phyloP scores from a whole-genome alignment of 2,797 vertebrate species.

The Hippopotamyrus pictus region DNA sequence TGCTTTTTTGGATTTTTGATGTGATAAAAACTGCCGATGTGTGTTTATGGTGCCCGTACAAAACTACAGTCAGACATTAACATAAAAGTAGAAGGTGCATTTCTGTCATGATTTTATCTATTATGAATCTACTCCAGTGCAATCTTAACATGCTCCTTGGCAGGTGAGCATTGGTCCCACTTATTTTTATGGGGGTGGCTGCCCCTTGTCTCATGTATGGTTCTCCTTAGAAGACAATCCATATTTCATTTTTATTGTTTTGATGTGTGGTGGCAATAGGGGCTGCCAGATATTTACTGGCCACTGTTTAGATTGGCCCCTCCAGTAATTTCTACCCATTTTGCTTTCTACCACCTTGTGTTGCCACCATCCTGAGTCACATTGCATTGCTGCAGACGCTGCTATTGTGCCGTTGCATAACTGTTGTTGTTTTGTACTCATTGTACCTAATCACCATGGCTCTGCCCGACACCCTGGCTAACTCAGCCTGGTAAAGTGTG shows the following conservation, averaged over 20 bases:
- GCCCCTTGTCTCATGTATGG: neutral
- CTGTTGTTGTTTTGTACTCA: constrained; percentile 6
- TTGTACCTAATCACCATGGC: neutral
- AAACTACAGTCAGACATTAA: neutral
- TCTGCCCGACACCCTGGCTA: neutral
- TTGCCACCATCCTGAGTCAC: neutral
- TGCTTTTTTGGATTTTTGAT: neutral
- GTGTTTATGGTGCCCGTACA: neutral
- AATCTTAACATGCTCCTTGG: neutral
- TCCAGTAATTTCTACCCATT: neutral
- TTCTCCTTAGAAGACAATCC: neutral
- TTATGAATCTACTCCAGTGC: neutral
- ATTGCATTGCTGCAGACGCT: neutral
- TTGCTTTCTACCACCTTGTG: neutral
- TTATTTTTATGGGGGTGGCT: neutral
- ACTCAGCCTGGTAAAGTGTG: neutral
- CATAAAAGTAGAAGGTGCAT: neutral
- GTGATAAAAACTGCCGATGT: neutral
- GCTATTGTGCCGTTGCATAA: neutral
- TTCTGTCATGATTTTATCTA: neutral
- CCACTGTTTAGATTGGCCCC: neutral
- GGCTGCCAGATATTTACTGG: neutral
- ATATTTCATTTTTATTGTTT: neutral
- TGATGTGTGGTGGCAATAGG: neutral
- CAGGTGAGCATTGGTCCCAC: neutral